Percentiles rank a stretch among this genome's conserved stretches.
These are phyloP conservation scores for Gobius niger DNA, from an alignment of 2,113 vertebrate species.

Conservation along the genomic window DNA sequence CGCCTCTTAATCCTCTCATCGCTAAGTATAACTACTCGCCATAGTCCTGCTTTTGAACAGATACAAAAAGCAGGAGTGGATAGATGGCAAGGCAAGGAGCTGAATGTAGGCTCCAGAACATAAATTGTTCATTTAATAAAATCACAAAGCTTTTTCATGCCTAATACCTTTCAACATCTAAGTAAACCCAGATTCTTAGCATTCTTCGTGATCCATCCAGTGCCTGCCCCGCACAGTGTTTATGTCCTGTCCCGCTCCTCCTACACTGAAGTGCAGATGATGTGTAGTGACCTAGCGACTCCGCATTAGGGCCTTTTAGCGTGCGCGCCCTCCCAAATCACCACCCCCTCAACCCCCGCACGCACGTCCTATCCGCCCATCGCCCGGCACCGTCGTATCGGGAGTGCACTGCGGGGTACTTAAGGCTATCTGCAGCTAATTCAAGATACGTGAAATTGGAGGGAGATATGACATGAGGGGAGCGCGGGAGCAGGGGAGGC, in stretches of 20 bases:
- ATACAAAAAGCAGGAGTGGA: no score
- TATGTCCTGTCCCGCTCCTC: background rate
- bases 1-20: no score
- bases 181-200: background rate
- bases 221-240: background rate
- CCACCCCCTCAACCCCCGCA: slow-evolving; percentile 16
- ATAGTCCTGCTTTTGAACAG: no score
- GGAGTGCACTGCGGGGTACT: slow-evolving; percentile 67
- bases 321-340: slow-evolving; percentile 50
- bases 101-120: no score
- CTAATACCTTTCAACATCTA: background rate
- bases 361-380: slow-evolving; percentile 64
- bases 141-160: background rate
- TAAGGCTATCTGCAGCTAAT: slow-evolving; percentile 75
- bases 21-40: no score
- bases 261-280: no score
- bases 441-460: slow-evolving; percentile 79
- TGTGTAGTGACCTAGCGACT: slow-evolving; percentile 13
- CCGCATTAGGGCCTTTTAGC: slow-evolving; percentile 33
- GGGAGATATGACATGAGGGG: slow-evolving; percentile 68
- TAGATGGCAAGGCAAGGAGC: no score
- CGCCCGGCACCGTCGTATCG: slow-evolving; percentile 64
- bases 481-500: slow-evolving; percentile 19
- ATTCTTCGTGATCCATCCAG: background rate
- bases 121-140: background rate